A percentile compares a stretch with the other conserved stretches of the same genome.
Conservation (phyloP, 1,140 invertebrate genomes). For the Nymphalis io region DNA sequence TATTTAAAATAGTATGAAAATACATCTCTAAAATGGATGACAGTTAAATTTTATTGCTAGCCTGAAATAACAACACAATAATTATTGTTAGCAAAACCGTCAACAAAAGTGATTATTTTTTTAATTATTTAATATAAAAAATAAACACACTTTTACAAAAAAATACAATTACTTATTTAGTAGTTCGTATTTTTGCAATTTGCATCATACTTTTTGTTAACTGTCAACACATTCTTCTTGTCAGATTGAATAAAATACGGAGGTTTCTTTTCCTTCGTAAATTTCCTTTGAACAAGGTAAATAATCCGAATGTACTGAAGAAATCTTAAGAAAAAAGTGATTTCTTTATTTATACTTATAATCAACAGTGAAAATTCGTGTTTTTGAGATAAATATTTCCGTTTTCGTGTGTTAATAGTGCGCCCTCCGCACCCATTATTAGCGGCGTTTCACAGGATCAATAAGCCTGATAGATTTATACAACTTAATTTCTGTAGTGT, state of each 20-base stretch:
- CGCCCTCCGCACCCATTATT: constrained; percentile 33
- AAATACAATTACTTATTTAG: neutral
- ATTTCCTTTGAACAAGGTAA: constrained; percentile 49
- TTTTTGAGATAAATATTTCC: constrained; percentile 32
- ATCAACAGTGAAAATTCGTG: constrained; percentile 15
- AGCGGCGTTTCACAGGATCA: constrained; percentile 39
- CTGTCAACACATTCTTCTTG: constrained; percentile 25
- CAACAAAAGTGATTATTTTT: neutral
- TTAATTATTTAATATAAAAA: neutral
- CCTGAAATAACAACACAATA: too few relatives aligned
- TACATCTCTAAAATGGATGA: constrained; percentile 11
- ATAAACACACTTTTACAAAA: neutral
- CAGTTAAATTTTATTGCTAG: constrained; percentile 6
- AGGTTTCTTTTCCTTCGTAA: constrained; percentile 25
- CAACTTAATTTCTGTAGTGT: neutral
- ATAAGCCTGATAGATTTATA: constrained; percentile 12
- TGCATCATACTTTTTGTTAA: neutral
- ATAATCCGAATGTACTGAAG: constrained; percentile 43
- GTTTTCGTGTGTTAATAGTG: constrained; percentile 24
- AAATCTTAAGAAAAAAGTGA: constrained; percentile 37
- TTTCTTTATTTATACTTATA: constrained; percentile 23
- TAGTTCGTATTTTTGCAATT: neutral
- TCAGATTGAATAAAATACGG: constrained; percentile 32
- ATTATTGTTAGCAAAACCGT: too few relatives aligned
- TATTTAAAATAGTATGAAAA: neutral